Conservation (phyloP, 2,797 vertebrate species). For the Eleutherodactylus coqui region DNA sequence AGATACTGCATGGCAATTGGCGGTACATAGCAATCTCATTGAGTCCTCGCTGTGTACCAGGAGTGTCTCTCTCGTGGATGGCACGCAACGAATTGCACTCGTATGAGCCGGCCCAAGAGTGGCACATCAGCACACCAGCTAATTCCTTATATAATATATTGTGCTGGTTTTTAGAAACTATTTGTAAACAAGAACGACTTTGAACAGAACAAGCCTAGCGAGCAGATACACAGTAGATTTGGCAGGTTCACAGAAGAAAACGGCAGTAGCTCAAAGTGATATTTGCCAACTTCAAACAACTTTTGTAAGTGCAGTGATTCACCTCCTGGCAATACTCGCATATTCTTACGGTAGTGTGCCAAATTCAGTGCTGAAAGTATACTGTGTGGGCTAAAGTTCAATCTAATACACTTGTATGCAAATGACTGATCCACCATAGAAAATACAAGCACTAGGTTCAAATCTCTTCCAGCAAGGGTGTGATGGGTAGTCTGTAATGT, state of each 20-base stretch:
- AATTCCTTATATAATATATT: no score
- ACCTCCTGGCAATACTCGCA: slow-evolving; percentile 15
- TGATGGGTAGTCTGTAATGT: not conserved
- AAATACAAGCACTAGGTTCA: not conserved
- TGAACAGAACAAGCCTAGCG: not conserved
- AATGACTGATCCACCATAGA: not conserved
- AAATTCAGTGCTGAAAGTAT: not conserved
- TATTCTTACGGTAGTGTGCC: not conserved
- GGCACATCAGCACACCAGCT: not conserved
- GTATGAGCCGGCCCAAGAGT: no score
- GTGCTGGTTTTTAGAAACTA: no score
- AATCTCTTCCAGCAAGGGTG: not conserved
- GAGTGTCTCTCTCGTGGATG: no score
- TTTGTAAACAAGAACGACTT: not conserved
- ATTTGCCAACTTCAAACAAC: slow-evolving; percentile 18
- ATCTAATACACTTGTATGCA: not conserved
- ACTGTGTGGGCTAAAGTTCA: slow-evolving; percentile 11
- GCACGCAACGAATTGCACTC: no score
- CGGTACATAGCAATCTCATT: no score
- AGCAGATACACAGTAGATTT: not conserved
- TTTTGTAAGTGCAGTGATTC: slow-evolving; percentile 17
- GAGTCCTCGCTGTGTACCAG: no score
- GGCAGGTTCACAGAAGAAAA: not conserved
- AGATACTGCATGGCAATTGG: no score
- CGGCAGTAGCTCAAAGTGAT: slow-evolving; percentile 1